Evolutionary conservation across 2,113 vertebrate genomes (phyloP).

Genomic region (Dipodomys ordii): DNA sequence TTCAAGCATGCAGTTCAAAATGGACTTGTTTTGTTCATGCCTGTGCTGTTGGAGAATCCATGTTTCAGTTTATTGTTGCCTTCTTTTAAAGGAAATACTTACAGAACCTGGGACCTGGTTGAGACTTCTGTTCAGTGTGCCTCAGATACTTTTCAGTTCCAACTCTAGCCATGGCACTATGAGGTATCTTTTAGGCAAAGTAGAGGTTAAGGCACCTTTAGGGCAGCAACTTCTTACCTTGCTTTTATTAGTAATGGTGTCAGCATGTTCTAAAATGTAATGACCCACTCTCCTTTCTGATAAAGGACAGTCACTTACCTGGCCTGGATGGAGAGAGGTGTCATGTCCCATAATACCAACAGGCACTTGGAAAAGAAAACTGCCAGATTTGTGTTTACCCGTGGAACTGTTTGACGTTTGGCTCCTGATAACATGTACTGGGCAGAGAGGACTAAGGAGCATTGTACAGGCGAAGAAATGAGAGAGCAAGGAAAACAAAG

Average conservation of each 20-base stretch:
- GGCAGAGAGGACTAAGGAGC: slow-evolving; percentile 40
- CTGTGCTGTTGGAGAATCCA: neutral
- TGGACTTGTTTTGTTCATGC: neutral
- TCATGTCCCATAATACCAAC: slow-evolving; percentile 77
- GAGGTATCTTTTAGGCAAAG: slow-evolving; percentile 83
- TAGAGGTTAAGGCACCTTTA: slow-evolving; percentile 82
- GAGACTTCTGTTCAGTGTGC: slow-evolving; percentile 64
- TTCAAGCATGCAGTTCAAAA: neutral
- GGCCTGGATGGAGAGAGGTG: slow-evolving; percentile 81
- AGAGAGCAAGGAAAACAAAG: neutral
- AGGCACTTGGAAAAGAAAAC: slow-evolving; percentile 72
- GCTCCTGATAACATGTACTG: slow-evolving; percentile 80
- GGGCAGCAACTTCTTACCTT: slow-evolving; percentile 85
- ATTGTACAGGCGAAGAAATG: neutral
- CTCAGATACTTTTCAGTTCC: slow-evolving; percentile 65
- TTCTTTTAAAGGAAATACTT: neutral
- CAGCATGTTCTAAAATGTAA: slow-evolving; percentile 84
- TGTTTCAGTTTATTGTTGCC: neutral
- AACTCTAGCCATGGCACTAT: slow-evolving; percentile 63
- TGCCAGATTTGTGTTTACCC: slow-evolving; percentile 81
- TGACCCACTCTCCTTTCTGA: slow-evolving; percentile 86
- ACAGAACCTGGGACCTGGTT: slow-evolving; percentile 60
- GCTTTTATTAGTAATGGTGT: slow-evolving; percentile 82
- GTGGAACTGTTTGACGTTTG: slow-evolving; percentile 80
- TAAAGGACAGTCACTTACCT: slow-evolving; percentile 86